Evolutionary conservation across 2,888 invertebrate genomes (phyloP).

Genomic region (Ophion ventricosus): DNA sequence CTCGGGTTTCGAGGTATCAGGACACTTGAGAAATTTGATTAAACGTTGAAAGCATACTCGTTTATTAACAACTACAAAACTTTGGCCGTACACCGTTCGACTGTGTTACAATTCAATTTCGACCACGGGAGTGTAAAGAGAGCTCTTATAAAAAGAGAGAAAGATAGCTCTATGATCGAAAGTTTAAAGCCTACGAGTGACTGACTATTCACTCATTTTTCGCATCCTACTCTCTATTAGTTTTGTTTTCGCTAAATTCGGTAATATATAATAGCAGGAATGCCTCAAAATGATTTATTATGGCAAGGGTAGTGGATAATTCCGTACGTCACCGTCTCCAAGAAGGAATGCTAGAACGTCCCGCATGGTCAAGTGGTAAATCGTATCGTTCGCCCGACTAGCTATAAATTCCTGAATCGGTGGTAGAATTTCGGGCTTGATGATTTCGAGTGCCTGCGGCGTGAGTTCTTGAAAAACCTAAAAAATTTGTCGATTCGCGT

Average conservation of each 20-base stretch:
- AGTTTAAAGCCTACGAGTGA: conserved; percentile 44
- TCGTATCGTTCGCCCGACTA: conserved; percentile 75
- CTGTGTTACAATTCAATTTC: conserved; percentile 15
- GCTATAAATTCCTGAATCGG: conserved; percentile 76
- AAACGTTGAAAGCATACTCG: conserved; percentile 12
- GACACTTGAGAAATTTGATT: not conserved
- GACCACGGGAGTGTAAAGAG: conserved; percentile 29
- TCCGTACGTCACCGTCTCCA: conserved; percentile 74
- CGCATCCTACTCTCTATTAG: conserved; percentile 20
- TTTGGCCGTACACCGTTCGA: conserved; percentile 51
- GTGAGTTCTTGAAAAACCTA: conserved; percentile 78
- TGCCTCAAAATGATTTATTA: conserved; percentile 24
- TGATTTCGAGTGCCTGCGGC: conserved; percentile 77
- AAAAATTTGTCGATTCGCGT: not conserved
- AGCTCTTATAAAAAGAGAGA: not conserved
- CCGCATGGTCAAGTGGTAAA: conserved; percentile 77
- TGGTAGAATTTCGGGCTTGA: conserved; percentile 79
- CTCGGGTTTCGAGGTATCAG: too few relatives aligned
- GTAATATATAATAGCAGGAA: conserved; percentile 24
- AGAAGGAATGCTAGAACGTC: conserved; percentile 76
- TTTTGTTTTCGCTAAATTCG: conserved; percentile 30
- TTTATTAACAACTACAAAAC: conserved; percentile 58
- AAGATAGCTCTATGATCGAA: conserved; percentile 1
- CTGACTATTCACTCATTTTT: conserved; percentile 25
- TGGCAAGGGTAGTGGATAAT: conserved; percentile 68